These are phyloP conservation scores for Volucella inflata DNA, from an alignment of 2,888 invertebrate genomes.

Conservation along the genomic window DNA sequence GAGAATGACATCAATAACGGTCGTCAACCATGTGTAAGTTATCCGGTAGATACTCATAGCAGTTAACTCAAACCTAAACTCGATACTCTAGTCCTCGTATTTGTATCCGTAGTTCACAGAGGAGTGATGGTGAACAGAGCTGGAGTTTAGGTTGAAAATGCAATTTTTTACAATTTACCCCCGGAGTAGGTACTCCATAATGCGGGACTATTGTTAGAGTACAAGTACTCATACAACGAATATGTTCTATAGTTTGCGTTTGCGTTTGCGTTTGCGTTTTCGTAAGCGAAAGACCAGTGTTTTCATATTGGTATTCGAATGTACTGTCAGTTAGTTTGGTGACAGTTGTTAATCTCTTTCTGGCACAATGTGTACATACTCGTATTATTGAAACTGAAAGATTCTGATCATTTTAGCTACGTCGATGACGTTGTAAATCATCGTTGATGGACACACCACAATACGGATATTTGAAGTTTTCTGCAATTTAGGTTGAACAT, in stretches of 20 bases:
- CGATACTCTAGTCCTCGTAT: not conserved
- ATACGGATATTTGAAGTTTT: slow-evolving; percentile 10
- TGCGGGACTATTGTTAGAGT: slow-evolving; percentile 61
- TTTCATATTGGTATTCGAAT: not conserved
- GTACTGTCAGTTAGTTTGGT: slow-evolving; percentile 42
- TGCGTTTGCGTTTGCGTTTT: slow-evolving; percentile 13
- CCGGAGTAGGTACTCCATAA: slow-evolving; percentile 42
- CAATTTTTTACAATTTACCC: slow-evolving; percentile 69
- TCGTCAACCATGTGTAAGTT: slow-evolving; percentile 57
- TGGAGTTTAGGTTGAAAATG: slow-evolving; percentile 47
- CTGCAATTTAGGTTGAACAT: slow-evolving; percentile 6
- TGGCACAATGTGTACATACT: not conserved
- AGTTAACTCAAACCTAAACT: too few species aligned
- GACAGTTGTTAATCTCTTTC: slow-evolving; percentile 31
- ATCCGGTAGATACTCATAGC: not conserved
- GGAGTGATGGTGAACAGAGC: slow-evolving; percentile 20
- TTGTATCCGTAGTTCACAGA: not conserved
- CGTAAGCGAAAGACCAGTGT: not conserved
- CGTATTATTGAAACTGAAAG: not conserved
- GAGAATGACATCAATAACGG: slow-evolving; percentile 74
- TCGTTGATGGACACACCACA: slow-evolving; percentile 4
- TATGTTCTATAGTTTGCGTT: not conserved
- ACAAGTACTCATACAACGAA: too few species aligned
- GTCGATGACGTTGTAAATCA: slow-evolving; percentile 9
- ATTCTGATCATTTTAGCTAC: slow-evolving; percentile 11